A percentile compares a stretch with the other conserved stretches of the same genome.
These are phyloP conservation scores for Philotrypesis tridentata DNA, from an alignment of 1,140 invertebrate species.

Conservation along the genomic window DNA sequence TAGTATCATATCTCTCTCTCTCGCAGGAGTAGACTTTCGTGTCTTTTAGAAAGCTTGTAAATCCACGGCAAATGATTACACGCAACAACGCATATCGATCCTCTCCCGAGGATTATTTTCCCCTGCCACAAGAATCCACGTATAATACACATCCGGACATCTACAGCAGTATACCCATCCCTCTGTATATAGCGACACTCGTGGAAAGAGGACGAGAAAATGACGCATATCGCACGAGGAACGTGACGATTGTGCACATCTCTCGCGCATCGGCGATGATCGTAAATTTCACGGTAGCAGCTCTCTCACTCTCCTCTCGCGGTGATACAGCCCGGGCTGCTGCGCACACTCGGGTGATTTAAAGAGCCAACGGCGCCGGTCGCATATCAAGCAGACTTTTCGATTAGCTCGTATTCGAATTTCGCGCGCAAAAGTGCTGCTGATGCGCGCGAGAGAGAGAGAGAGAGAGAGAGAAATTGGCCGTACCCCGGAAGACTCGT, in stretches of 20 bases:
- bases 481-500: background rate
- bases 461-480: background rate
- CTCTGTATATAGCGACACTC: constrained; percentile 22
- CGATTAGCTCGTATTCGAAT: background rate
- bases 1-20: too few species aligned
- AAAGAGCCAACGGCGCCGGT: background rate
- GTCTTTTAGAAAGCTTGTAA: background rate
- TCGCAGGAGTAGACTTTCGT: background rate
- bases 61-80: background rate
- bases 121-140: background rate
- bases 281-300: background rate
- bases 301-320: too few species aligned
- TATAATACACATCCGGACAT: background rate
- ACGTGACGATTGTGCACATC: constrained; percentile 30
- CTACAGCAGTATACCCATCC: too few species aligned
- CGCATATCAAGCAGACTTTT: background rate
- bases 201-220: background rate
- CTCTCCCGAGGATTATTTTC: background rate
- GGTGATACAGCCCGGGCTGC: too few species aligned
- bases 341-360: background rate
- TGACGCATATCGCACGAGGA: constrained; percentile 32
- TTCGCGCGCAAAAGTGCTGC: background rate
- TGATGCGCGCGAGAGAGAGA: too few species aligned
- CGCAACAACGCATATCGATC: background rate
- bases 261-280: background rate